These are phyloP conservation scores for Propithecus perrieri DNA, from an alignment of 2,797 vertebrate species.

Conservation along the genomic window DNA sequence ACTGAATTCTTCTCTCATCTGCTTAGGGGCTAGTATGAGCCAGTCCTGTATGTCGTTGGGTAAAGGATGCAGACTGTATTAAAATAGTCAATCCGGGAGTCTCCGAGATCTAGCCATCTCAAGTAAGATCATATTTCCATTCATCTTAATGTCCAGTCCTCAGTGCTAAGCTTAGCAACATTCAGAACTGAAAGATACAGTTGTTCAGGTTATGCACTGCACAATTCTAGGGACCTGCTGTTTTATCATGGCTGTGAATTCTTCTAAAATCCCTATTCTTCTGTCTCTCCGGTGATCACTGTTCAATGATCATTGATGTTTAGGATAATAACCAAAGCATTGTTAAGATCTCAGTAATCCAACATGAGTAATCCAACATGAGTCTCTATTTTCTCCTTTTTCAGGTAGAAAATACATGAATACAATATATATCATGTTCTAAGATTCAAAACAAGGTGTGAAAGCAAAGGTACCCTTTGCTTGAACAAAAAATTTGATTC, in stretches of 20 bases:
- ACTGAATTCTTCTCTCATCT: not conserved
- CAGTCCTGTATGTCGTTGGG: not conserved
- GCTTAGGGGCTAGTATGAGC: not conserved
- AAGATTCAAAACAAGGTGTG: slow-evolving; percentile 9
- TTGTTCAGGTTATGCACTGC: not conserved
- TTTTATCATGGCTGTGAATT: not conserved
- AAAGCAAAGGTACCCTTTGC: not conserved
- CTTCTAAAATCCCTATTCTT: not conserved
- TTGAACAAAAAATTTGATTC: not conserved
- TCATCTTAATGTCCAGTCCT: not conserved
- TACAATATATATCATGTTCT: not conserved
- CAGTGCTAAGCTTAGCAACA: not conserved
- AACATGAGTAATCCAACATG: not conserved
- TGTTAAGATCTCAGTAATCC: not conserved
- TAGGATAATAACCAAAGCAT: not conserved
- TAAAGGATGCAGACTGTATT: not conserved
- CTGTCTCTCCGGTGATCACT: not conserved
- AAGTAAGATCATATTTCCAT: not conserved
- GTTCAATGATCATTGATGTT: not conserved
- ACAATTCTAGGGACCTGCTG: not conserved
- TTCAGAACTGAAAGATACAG: not conserved
- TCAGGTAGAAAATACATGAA: not conserved
- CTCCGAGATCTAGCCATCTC: not conserved
- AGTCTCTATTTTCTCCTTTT: slow-evolving; percentile 3
- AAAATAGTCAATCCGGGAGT: not conserved